These are phyloP conservation scores for Varanus komodoensis DNA, from an alignment of 2,113 vertebrate species.

Conservation along the genomic window DNA sequence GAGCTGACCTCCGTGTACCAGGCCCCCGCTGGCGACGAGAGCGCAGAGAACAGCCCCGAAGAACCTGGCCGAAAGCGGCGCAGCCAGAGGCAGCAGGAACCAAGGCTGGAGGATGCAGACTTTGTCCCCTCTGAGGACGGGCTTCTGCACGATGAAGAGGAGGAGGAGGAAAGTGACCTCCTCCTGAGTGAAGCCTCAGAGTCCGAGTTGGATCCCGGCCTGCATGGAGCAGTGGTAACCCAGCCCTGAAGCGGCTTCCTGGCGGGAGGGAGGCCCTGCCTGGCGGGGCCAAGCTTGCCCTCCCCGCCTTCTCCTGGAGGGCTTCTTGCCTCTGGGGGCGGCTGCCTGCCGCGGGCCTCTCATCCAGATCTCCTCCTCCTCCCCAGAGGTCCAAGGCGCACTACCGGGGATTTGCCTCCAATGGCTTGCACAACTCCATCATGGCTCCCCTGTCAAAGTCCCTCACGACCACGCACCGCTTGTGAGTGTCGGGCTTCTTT, in stretches of 20 bases:
- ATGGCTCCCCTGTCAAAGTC: constrained; percentile 82
- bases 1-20: constrained; percentile 74
- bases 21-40: not conserved
- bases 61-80: constrained; percentile 36
- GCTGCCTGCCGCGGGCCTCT: not conserved
- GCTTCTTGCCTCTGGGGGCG: not conserved
- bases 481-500: constrained; percentile 77
- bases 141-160: constrained; percentile 71
- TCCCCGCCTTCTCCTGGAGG: too few species aligned
- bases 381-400: constrained; percentile 75
- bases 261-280: not conserved
- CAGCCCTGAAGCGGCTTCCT: not conserved
- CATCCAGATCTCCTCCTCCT: constrained; percentile 38
- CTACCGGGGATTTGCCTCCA: constrained; percentile 71
- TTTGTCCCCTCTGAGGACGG: constrained; percentile 81
- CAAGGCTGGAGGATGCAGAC: constrained; percentile 78
- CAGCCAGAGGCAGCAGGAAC: constrained; percentile 58
- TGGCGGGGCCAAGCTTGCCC: too few species aligned
- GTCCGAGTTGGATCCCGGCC: constrained; percentile 56
- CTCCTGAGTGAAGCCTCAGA: constrained; percentile 71
- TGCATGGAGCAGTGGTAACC: not conserved
- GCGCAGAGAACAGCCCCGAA: constrained; percentile 23
- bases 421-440: constrained; percentile 79
- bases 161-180: constrained; percentile 70
- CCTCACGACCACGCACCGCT: constrained; percentile 79